Conservation (phyloP, 2,797 vertebrate species). For the Hippoglossus hippoglossus region DNA sequence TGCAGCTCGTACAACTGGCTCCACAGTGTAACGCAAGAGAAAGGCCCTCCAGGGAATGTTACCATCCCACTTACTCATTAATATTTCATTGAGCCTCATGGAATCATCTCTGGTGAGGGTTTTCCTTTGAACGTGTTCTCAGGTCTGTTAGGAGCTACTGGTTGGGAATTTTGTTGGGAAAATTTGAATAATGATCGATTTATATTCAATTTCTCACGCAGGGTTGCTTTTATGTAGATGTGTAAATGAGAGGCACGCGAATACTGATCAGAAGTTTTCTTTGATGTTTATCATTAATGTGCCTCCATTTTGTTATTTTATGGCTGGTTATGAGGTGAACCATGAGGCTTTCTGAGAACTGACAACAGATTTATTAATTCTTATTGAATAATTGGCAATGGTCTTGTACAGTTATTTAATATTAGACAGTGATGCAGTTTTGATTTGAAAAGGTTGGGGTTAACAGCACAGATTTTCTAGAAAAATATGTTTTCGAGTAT, state of each 20-base stretch:
- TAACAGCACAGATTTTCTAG: too few relatives aligned
- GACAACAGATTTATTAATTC: background rate
- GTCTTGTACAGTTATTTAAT: background rate
- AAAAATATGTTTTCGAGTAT: too few relatives aligned
- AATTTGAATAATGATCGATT: background rate
- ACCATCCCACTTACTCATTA: constrained; percentile 30
- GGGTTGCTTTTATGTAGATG: background rate
- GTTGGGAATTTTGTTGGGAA: constrained; percentile 3
- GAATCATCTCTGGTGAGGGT: constrained; percentile 23
- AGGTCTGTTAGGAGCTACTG: constrained; percentile 7
- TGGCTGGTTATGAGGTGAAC: background rate
- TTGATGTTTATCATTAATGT: too few relatives aligned
- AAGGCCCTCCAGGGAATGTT: constrained; percentile 17
- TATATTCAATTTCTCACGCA: background rate
- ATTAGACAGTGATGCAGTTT: background rate
- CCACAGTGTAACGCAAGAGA: constrained; percentile 13
- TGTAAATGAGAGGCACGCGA: constrained; percentile 10
- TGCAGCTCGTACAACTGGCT: constrained; percentile 43
- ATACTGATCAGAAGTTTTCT: background rate
- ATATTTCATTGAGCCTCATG: constrained; percentile 43
- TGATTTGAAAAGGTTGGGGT: background rate
- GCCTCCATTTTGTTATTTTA: background rate
- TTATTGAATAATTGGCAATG: background rate
- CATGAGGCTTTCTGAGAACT: background rate
- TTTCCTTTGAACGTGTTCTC: background rate